Evolutionary conservation across 2,888 invertebrate species (phyloP).

Genomic region (Flexamia atlantica): DNA sequence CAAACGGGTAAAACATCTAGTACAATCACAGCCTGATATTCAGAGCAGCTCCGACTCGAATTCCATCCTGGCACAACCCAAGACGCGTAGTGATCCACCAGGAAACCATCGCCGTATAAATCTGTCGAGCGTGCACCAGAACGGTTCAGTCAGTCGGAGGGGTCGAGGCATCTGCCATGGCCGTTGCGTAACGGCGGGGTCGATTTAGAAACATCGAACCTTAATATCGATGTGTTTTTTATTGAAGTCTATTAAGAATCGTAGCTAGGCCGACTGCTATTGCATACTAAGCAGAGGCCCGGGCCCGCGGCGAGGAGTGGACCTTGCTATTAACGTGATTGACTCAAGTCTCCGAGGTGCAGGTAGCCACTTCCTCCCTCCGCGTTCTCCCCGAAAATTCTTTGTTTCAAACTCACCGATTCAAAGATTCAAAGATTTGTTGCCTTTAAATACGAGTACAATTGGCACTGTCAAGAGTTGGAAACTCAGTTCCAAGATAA

Average conservation of each 20-base stretch:
- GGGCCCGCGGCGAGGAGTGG: slow-evolving; percentile 24
- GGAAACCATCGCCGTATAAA: not conserved
- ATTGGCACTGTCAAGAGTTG: no score
- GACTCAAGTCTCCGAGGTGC: no score
- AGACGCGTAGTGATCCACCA: no score
- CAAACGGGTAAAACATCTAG: no score
- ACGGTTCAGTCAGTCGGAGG: not conserved
- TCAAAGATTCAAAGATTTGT: no score
- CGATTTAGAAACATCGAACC: slow-evolving; percentile 54
- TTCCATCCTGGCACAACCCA: no score
- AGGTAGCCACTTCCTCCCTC: slow-evolving; percentile 28
- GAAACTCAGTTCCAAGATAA: no score
- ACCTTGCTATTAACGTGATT: slow-evolving; percentile 49
- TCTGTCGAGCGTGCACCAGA: not conserved
- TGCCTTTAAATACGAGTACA: no score
- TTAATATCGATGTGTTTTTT: slow-evolving; percentile 58
- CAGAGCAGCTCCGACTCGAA: no score
- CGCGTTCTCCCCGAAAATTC: not conserved
- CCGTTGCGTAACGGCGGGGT: slow-evolving; percentile 31
- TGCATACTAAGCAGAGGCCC: slow-evolving; percentile 59
- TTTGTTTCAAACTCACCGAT: not conserved
- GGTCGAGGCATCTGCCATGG: slow-evolving; percentile 7
- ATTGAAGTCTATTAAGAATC: slow-evolving; percentile 61
- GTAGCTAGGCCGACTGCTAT: slow-evolving; percentile 55
- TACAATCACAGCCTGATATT: no score